Percentiles rank a stretch among this genome's conserved stretches.
phyloP scores from a whole-genome alignment of 2,888 invertebrate genomes.

The Calliphora vomitoria region DNA sequence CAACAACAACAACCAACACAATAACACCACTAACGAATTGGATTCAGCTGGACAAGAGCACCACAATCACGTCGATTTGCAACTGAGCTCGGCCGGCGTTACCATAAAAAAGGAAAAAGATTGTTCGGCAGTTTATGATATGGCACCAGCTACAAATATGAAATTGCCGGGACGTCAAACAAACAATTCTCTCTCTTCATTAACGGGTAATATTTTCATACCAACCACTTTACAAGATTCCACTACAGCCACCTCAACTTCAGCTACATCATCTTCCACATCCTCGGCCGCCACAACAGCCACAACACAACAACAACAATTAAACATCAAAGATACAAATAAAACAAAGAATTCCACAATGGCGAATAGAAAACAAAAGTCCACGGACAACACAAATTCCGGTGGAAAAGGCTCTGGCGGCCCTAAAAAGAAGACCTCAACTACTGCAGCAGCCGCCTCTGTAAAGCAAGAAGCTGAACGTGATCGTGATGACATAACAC shows the following conservation, averaged over 20 bases:
- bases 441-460: constrained; percentile 33
- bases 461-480: constrained; percentile 52
- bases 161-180: constrained; percentile 90
- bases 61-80: constrained; percentile 49
- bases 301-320: constrained; percentile 41
- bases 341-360: constrained; percentile 69
- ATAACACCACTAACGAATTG: constrained; percentile 60
- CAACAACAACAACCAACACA: constrained; percentile 77
- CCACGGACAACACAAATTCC: constrained; percentile 54
- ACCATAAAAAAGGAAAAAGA: constrained; percentile 70
- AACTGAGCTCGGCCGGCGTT: constrained; percentile 42
- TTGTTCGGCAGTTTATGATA: constrained; percentile 75
- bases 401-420: constrained; percentile 25
- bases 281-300: constrained; percentile 6
- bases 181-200: constrained; percentile 93
- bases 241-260: constrained; percentile 60
- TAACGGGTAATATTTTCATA: constrained; percentile 93
- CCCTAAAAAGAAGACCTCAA: constrained; percentile 64
- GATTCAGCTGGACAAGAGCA: constrained; percentile 48
- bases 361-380: constrained; percentile 70
- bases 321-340: constrained; percentile 63
- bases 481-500: constrained; percentile 59
- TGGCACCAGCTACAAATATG: constrained; percentile 84
- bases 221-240: constrained; percentile 82
- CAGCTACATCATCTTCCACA: constrained; percentile 54